Evolutionary conservation across 1,140 invertebrate genomes (phyloP).

Genomic region (Probaryconus sp.): DNA sequence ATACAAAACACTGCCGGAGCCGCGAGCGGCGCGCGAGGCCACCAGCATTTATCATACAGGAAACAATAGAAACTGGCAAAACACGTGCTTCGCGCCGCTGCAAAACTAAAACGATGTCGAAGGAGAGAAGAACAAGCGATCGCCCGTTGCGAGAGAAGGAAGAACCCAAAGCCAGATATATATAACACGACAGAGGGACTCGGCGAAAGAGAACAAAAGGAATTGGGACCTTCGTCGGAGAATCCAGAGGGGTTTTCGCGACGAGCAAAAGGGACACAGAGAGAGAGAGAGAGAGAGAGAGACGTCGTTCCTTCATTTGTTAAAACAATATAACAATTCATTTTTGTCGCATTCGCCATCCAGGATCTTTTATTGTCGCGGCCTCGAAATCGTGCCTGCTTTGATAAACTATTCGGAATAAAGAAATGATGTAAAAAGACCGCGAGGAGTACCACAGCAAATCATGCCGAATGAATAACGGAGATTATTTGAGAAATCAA

Average conservation of each 20-base stretch:
- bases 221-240: constrained; percentile 18
- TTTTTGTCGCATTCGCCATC: constrained; percentile 75
- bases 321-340: constrained; percentile 77
- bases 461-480: too few relatives aligned
- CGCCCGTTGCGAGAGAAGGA: constrained; percentile 34
- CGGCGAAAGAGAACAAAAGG: constrained; percentile 36
- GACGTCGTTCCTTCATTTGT: constrained; percentile 73
- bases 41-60: constrained; percentile 76
- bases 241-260: constrained; percentile 30
- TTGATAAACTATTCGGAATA: constrained; percentile 5
- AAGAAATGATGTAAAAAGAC: not conserved
- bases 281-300: constrained; percentile 21
- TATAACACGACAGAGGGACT: constrained; percentile 65
- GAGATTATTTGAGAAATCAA: too few relatives aligned
- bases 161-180: constrained; percentile 67
- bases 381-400: constrained; percentile 19
- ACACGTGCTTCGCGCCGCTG: constrained; percentile 76
- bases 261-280: constrained; percentile 14
- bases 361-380: constrained; percentile 70
- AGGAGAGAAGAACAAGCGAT: constrained; percentile 10
- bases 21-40: constrained; percentile 57
- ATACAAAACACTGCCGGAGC: constrained; percentile 56
- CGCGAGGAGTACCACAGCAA: too few relatives aligned
- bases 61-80: constrained; percentile 79
- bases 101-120: constrained; percentile 38